phyloP scores from a whole-genome alignment of 1,140 invertebrate genomes.

The Scaptomyza hsui region DNA sequence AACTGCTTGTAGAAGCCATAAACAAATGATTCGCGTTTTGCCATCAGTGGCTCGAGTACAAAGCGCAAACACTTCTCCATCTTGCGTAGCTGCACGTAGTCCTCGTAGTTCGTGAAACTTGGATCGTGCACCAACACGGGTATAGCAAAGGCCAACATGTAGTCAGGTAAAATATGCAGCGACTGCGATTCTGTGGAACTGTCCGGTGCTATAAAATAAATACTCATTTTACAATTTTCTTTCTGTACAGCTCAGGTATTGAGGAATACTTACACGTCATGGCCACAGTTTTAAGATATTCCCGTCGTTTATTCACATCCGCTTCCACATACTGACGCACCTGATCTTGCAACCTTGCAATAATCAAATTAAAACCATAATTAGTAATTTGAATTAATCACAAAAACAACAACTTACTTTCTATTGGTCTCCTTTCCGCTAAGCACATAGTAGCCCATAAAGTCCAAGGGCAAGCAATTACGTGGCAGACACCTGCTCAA shows the following conservation, averaged over 20 bases:
- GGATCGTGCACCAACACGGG: constrained; percentile 96
- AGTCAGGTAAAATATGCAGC: constrained; percentile 96
- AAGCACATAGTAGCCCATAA: constrained; percentile 97
- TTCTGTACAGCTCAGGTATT: not conserved
- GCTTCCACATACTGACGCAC: constrained; percentile 83
- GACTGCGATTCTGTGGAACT: constrained; percentile 87
- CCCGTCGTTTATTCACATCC: constrained; percentile 95
- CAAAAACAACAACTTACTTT: constrained; percentile 62
- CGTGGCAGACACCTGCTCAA: constrained; percentile 91
- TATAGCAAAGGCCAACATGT: constrained; percentile 97
- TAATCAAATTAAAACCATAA: not conserved
- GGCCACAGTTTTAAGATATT: constrained; percentile 94
- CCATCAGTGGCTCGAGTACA: constrained; percentile 95
- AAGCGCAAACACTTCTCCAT: constrained; percentile 96
- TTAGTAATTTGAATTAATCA: not conserved
- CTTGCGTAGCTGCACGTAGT: constrained; percentile 89
- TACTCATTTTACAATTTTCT: not conserved
- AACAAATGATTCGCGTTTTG: constrained; percentile 96
- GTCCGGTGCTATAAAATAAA: constrained; percentile 55
- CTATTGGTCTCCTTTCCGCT: constrained; percentile 94
- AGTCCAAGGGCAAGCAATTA: constrained; percentile 96
- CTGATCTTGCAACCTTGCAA: constrained; percentile 62
- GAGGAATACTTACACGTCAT: constrained; percentile 76
- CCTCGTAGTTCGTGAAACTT: constrained; percentile 90
- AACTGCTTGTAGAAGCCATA: constrained; percentile 98